A percentile compares a stretch with the other conserved stretches of the same genome.
Conservation (phyloP, 2,888 invertebrate genomes). For the Byasa hedistus region DNA sequence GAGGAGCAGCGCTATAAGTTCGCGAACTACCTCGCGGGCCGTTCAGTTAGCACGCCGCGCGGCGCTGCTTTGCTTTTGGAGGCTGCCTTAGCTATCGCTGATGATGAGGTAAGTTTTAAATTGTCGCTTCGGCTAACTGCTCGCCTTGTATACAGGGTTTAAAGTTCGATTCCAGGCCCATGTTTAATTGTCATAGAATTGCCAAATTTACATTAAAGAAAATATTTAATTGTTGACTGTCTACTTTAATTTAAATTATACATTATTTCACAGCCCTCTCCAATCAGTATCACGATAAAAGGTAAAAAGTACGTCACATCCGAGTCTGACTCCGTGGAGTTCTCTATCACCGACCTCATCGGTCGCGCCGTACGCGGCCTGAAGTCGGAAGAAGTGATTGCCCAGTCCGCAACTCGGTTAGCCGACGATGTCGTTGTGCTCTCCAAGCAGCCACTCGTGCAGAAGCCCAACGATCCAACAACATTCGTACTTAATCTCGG, state of each 20-base stretch:
- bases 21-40: conserved; percentile 92
- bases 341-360: conserved; percentile 87
- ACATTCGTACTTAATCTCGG: conserved; percentile 88
- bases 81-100: conserved; percentile 85
- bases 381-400: conserved; percentile 83
- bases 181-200: too few relatives aligned
- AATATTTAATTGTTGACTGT: too few relatives aligned
- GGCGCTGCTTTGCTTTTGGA: conserved; percentile 91
- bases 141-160: too few relatives aligned
- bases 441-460: conserved; percentile 81
- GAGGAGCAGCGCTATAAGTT: conserved; percentile 92
- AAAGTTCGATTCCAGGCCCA: too few relatives aligned
- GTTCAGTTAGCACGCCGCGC: conserved; percentile 92
- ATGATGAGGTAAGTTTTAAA: conserved; percentile 80
- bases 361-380: conserved; percentile 84
- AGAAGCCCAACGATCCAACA: conserved; percentile 79
- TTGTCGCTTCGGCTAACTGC: too few relatives aligned
- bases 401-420: conserved; percentile 86
- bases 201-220: too few relatives aligned
- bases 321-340: conserved; percentile 85
- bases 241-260: too few relatives aligned
- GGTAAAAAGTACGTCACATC: conserved; percentile 88
- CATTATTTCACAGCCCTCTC: conserved; percentile 82
- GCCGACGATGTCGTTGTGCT: conserved; percentile 88
- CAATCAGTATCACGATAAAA: conserved; percentile 89